Evolutionary conservation across 1,140 invertebrate genomes (phyloP), one percentile per base, ranked within the genome.

Genomic region (Diorhabda carinulata): DNA sequence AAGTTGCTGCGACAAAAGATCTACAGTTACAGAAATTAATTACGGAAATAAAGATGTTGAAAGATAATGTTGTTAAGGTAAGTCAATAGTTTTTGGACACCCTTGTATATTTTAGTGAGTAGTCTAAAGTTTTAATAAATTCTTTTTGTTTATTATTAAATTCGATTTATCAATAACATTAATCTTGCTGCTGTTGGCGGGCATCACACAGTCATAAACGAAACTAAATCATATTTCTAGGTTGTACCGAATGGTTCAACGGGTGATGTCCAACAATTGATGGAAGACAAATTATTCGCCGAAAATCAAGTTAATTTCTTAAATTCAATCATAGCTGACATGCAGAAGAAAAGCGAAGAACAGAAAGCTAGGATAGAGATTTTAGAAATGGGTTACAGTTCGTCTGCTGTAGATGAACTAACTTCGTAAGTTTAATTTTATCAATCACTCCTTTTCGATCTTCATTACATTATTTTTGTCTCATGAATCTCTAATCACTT

Each of bases 271-370:
- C 83, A 84, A 56, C 76, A 82, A 72, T 71, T 86, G n/a, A 73
- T 86, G 64, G 87, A 90, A 77, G 89, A 91, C 62, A 86, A 89
- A 74, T 86, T 89, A 69, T 81, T 86, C 66, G 83, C 86, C 8
- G 87, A 90, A 70, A 86, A 87, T 58, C 92, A 98, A 85, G 91
- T 98, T 43, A 90, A 92, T 69, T 98, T 98, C 81, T 84, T 98
- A 4, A 98, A 98, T 84, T 95, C 95, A 5, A 95, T 98, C 67
- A 98, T 98, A 78, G 94, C 96, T 2, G 96, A 98, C 78, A 92
- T 97, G 89, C 94, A 98, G 79, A 87, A 87, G 65, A 97, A 98
- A 81, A 95, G 96, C 79, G 92, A 96, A 79, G 89, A 91, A 74
- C 83, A 97, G 0, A 86, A 90, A 74, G 87, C 88, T 43, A 86